phyloP scores from a whole-genome alignment of 2,888 invertebrate species.

The Phortica magna region DNA sequence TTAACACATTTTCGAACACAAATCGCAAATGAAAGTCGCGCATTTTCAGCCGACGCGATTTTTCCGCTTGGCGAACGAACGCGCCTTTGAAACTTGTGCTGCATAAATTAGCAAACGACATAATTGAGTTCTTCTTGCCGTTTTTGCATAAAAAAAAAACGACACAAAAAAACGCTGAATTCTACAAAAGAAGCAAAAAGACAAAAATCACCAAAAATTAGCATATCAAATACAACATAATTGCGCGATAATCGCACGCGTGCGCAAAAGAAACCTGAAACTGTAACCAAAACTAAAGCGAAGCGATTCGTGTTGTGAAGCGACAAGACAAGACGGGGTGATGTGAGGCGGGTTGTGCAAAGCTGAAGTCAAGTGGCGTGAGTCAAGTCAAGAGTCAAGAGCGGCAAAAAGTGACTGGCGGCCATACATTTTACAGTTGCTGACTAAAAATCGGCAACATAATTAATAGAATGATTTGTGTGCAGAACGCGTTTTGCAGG shows the following conservation, averaged over 20 bases:
- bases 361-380: neutral
- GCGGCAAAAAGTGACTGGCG: neutral
- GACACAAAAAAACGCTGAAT: slow-evolving; percentile 44
- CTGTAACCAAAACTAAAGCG: neutral
- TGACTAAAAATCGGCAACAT: neutral
- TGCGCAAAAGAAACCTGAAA: slow-evolving; percentile 24
- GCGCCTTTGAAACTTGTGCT: slow-evolving; percentile 53
- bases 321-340: neutral
- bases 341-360: neutral
- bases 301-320: neutral
- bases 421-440: neutral
- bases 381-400: neutral
- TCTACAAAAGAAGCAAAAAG: slow-evolving; percentile 54
- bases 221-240: slow-evolving; percentile 75
- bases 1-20: slow-evolving; percentile 59
- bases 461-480: slow-evolving; percentile 2
- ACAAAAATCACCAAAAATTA: slow-evolving; percentile 59
- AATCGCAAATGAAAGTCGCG: slow-evolving; percentile 24
- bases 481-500: neutral
- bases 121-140: slow-evolving; percentile 22
- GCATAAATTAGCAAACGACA: slow-evolving; percentile 61
- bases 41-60: slow-evolving; percentile 36
- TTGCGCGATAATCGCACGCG: slow-evolving; percentile 68
- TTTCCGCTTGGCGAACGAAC: slow-evolving; percentile 46
- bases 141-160: slow-evolving; percentile 15